A percentile compares a stretch with the other conserved stretches of the same genome.
These are phyloP conservation scores for Chalcosyrphus nemorum DNA, from an alignment of 2,888 invertebrate genomes.

Conservation along the genomic window DNA sequence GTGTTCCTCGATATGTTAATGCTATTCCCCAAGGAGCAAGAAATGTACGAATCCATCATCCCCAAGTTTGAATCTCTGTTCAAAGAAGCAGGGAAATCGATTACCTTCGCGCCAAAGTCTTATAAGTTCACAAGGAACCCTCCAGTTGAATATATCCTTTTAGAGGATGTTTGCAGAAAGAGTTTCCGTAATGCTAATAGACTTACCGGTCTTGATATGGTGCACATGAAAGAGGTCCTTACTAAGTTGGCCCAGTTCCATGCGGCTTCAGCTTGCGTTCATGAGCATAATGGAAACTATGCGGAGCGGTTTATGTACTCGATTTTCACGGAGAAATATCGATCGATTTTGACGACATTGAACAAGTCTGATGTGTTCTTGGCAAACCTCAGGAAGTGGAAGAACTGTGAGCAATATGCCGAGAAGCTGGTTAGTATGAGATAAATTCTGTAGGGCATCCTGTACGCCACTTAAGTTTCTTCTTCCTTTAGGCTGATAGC, in stretches of 20 bases:
- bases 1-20: conserved; percentile 74
- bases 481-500: conserved; percentile 74
- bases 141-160: conserved; percentile 76
- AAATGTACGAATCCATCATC: conserved; percentile 78
- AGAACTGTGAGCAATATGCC: conserved; percentile 69
- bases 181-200: conserved; percentile 78
- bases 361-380: conserved; percentile 77
- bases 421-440: conserved; percentile 75
- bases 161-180: conserved; percentile 78
- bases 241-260: conserved; percentile 80
- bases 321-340: conserved; percentile 53
- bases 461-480: too few species aligned
- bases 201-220: conserved; percentile 77
- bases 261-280: conserved; percentile 79
- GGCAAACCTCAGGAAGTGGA: conserved; percentile 77
- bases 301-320: conserved; percentile 77
- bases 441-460: too few species aligned
- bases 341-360: conserved; percentile 73
- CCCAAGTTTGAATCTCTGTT: conserved; percentile 79
- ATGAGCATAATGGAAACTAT: conserved; percentile 74
- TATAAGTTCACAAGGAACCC: conserved; percentile 77
- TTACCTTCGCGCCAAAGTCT: conserved; percentile 78
- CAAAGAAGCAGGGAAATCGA: conserved; percentile 75
- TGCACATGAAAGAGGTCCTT: conserved; percentile 77
- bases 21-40: conserved; percentile 79